Base-by-base conservation (phyloP, 2,888 invertebrate species). In the Scotopteryx bipunctaria region DNA sequence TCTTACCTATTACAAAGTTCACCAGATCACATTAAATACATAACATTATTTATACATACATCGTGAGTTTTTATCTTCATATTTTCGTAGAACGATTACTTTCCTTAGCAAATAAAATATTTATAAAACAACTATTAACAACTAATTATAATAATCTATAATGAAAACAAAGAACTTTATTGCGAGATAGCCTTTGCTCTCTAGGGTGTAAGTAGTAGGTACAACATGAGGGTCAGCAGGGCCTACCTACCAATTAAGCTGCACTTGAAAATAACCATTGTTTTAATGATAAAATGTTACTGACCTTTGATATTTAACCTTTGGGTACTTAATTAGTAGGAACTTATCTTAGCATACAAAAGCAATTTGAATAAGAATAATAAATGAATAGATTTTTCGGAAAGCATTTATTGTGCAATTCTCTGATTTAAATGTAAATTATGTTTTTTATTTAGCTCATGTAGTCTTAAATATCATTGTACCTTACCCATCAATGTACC, bases 21-120 rank as follows among this genome's bases (percentile, higher is more conserved):
- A 45, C 55, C 48, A 16, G 41, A 59, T 16, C 66, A 71, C 69
- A 65, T n/a, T 41, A 25, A 43, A 43, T 59, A n/a, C 27, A 27
- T 9, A 4, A 19, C 6, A 19, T 19, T 5, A 2, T 27, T 25
- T n/a, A n/a, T n/a, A n/a, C n/a, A n/a, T n/a, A n/a, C n/a, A n/a
- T n/a, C n/a, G n/a, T n/a, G n/a, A n/a, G n/a, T 59, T 50, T 41
- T 41, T 42, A 40, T 49, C 23, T 9, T 23, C n/a, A 13, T 11
- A 29, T 13, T 13, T 5, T 4, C 11, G 19, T 37, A 40, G n/a
- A 25, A 16, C 21, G n/a, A n/a, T n/a, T n/a, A n/a, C n/a, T n/a
- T n/a, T n/a, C n/a, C n/a, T n/a, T n/a, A n/a, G n/a, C n/a, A n/a
- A n/a, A n/a, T n/a, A n/a, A n/a, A n/a, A 45, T 16, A 31, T 33